Conservation (phyloP, 2,888 invertebrate species). For the Hypercompe scribonia region DNA sequence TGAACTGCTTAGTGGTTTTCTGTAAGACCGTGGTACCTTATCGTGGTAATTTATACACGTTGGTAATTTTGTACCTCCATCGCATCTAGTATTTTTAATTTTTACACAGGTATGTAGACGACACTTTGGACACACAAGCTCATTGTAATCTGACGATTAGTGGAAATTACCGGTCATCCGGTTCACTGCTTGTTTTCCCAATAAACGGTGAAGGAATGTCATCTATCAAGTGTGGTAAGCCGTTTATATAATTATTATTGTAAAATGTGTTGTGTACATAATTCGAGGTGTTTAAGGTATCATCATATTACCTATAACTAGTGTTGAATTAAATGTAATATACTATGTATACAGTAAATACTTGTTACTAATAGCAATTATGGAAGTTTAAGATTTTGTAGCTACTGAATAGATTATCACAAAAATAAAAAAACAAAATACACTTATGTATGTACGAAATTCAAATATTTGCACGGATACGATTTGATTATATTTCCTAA, state of each 20-base stretch:
- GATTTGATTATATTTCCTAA: neutral
- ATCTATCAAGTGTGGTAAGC: slow-evolving; percentile 69
- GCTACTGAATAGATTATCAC: neutral
- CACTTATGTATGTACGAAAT: neutral
- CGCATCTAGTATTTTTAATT: neutral
- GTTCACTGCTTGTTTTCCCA: slow-evolving; percentile 64
- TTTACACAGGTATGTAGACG: slow-evolving; percentile 54
- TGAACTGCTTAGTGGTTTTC: neutral
- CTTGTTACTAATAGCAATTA: neutral
- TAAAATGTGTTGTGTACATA: neutral
- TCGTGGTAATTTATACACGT: neutral
- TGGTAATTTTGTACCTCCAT: neutral
- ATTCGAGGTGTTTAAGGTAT: neutral
- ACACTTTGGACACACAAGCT: slow-evolving; percentile 60
- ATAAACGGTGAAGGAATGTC: slow-evolving; percentile 70
- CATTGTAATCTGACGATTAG: slow-evolving; percentile 68
- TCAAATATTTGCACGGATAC: neutral
- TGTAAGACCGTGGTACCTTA: neutral
- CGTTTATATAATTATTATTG: neutral
- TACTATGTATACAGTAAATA: neutral
- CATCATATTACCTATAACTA: neutral
- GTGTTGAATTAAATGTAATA: neutral
- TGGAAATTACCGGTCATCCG: slow-evolving; percentile 69
- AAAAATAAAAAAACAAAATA: neutral
- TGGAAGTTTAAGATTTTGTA: neutral